Evolutionary conservation across 2,888 invertebrate species (phyloP).

Genomic region (Tenthredo scrophulariae): DNA sequence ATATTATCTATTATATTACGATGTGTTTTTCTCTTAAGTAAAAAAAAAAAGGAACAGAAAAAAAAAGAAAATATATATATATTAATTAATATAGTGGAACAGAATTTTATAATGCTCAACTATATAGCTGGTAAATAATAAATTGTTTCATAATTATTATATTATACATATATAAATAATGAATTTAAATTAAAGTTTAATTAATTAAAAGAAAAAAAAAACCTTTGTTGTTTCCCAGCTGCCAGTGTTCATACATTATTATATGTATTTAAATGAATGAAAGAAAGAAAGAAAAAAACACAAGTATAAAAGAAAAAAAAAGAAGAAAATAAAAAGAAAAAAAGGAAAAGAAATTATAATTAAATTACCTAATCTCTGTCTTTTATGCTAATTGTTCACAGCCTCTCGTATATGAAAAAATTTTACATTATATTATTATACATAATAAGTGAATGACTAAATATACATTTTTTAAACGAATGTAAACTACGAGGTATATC

Average conservation of each 20-base stretch:
- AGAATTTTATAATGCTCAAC: conserved; percentile 64
- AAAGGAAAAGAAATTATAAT: conserved; percentile 32
- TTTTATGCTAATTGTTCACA: conserved; percentile 62
- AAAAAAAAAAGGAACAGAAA: background rate
- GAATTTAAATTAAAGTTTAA: conserved; percentile 7
- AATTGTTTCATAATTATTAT: conserved; percentile 62
- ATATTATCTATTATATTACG: background rate
- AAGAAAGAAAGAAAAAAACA: conserved; percentile 9
- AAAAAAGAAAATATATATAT: background rate
- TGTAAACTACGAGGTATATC: conserved; percentile 55
- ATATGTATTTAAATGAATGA: conserved; percentile 51
- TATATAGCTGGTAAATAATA: conserved; percentile 60
- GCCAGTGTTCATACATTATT: conserved; percentile 55
- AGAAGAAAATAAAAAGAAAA: background rate
- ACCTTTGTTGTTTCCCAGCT: conserved; percentile 50
- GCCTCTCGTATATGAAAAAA: conserved; percentile 60
- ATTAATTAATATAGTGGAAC: conserved; percentile 32
- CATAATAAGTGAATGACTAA: conserved; percentile 59
- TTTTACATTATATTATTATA: conserved; percentile 62
- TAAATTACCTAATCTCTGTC: conserved; percentile 55
- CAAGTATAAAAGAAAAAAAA: background rate
- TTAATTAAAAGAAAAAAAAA: background rate
- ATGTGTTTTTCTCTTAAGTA: conserved; percentile 31
- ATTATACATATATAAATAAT: conserved; percentile 43
- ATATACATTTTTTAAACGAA: conserved; percentile 55